These are phyloP conservation scores for Cotesia vestalis DNA, from an alignment of 1,140 invertebrate genomes.

Conservation along the genomic window DNA sequence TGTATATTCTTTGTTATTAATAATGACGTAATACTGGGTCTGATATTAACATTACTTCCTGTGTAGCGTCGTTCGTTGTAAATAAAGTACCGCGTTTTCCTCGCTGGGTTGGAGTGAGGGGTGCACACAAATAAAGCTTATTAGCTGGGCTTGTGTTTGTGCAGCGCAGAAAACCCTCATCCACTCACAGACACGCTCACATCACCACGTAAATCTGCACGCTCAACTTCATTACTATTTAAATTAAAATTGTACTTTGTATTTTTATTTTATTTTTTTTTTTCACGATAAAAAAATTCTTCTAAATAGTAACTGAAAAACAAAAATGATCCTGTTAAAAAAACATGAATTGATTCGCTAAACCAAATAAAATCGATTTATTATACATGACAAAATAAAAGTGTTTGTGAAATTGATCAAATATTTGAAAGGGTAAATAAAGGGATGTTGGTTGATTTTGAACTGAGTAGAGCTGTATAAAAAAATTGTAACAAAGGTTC, in stretches of 20 bases:
- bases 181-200: slow-evolving; percentile 10
- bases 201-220: neutral
- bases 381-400: too few species aligned
- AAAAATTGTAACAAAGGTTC: too few species aligned
- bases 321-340: too few species aligned
- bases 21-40: slow-evolving; percentile 48
- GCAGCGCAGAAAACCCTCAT: slow-evolving; percentile 19
- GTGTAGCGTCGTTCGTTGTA: slow-evolving; percentile 22
- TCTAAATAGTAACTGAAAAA: too few species aligned
- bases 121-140: slow-evolving; percentile 48
- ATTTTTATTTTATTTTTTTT: too few species aligned
- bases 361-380: too few species aligned
- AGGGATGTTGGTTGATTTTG: too few species aligned
- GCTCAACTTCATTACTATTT: neutral
- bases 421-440: too few species aligned
- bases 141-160: slow-evolving; percentile 43
- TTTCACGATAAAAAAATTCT: too few species aligned
- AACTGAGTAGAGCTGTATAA: too few species aligned
- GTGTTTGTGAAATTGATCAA: too few species aligned
- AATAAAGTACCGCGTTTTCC: slow-evolving; percentile 28
- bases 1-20: slow-evolving; percentile 44
- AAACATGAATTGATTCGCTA: too few species aligned
- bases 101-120: slow-evolving; percentile 6
- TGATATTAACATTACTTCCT: slow-evolving; percentile 50
- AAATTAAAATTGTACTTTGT: neutral